These are phyloP conservation scores for Apostichopus japonicus DNA, from an alignment of 35 echinoderm and acorn worm genomes.

Conservation along the genomic window DNA sequence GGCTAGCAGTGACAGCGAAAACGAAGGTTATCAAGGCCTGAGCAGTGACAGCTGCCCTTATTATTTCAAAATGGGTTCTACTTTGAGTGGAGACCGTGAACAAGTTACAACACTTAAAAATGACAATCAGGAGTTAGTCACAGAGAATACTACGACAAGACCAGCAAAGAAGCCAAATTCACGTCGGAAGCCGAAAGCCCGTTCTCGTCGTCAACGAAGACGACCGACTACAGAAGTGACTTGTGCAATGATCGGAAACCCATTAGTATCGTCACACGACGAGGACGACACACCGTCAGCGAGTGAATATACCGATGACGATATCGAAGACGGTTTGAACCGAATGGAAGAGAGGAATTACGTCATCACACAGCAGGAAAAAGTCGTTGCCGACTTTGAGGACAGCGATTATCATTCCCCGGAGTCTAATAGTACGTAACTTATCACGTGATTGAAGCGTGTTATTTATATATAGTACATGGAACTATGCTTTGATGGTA, in stretches of 20 bases:
- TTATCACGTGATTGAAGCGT: background rate
- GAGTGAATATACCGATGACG: slow-evolving; percentile 43
- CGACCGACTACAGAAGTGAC: slow-evolving; percentile 31
- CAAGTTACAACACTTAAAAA: background rate
- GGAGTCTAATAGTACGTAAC: background rate
- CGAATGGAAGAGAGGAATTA: background rate
- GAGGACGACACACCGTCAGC: slow-evolving; percentile 12
- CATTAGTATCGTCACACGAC: background rate
- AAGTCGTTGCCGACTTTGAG: background rate
- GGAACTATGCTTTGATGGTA: too few relatives aligned
- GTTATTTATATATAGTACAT: background rate
- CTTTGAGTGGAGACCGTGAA: background rate
- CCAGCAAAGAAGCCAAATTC: slow-evolving; percentile 13
- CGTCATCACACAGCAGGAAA: background rate
- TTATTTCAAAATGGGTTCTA: slow-evolving; percentile 35
- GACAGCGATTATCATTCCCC: slow-evolving; percentile 42
- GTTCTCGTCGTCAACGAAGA: slow-evolving; percentile 22
- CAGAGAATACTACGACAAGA: background rate
- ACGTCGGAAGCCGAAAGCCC: slow-evolving; percentile 24
- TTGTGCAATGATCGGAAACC: slow-evolving; percentile 9
- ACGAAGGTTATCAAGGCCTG: background rate
- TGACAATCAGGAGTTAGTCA: background rate
- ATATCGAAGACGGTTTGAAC: slow-evolving; percentile 47
- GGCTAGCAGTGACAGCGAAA: slow-evolving; percentile 27
- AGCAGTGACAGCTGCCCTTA: background rate